Base-by-base conservation (phyloP, 2,797 vertebrate species). In the Sebastes steindachneri region DNA sequence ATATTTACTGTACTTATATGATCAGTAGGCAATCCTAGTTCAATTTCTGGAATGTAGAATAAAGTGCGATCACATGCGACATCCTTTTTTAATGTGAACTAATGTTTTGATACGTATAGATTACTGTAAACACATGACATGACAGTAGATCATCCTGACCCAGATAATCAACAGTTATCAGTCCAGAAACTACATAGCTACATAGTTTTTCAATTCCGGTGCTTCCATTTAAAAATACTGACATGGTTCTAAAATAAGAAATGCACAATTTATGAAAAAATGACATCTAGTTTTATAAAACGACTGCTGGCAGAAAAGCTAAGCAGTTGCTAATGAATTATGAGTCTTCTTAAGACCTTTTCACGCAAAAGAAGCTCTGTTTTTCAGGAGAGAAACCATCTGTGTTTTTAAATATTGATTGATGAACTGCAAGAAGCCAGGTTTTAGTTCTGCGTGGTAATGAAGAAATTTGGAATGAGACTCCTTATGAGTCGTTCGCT, bases 351-450 rank as follows among this genome's bases (percentile, higher is more conserved):
- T 51, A 41, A 68, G 68, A 80, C 65, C 65, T 73, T 74, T 75
- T 33, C 25, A 75, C 2, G 21, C 6, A 29, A 23, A 75, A 58
- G 10, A 66, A 14, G 4, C 37, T 73, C 41, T 23, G 11, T 77
- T 68, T 85, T 68, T 54, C 25, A 78, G 51, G 7, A 74, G 29
- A 41, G 23, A 76, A 78, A 71, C 41, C 82, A 84, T 88, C 80
- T 84, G 83, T 77, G 68, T 71, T 35, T 87, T 87, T 2, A 76
- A 87, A 85, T 87, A 86, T 86, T 87, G 77, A 86, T 72, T 64
- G 7, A 68, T 73, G 64, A 60, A 64, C 76, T 78, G 79, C 14
- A 55, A 75, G 29, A 80, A 60, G n/a, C 53, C 37, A 45, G 35
- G 58, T 51, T 72, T 65, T 15, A 45, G 53, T 64, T 17, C 67